These are phyloP conservation scores for Apamea crenata DNA, from an alignment of 2,888 invertebrate genomes.

Conservation along the genomic window DNA sequence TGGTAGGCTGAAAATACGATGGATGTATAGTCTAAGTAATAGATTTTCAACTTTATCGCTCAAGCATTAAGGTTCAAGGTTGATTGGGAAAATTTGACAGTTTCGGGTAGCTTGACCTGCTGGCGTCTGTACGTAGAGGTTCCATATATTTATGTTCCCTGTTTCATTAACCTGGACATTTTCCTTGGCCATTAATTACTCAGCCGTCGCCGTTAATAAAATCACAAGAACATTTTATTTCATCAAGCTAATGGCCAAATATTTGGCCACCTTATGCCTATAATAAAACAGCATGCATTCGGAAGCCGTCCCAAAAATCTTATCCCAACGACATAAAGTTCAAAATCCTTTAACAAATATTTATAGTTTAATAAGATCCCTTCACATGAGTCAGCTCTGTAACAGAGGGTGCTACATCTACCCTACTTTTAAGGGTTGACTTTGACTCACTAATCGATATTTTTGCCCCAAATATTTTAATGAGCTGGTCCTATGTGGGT, in stretches of 20 bases:
- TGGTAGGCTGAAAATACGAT: not conserved
- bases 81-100: too few relatives aligned
- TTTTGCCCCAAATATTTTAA: slow-evolving; percentile 75
- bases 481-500: slow-evolving; percentile 69
- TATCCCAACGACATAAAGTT: slow-evolving; percentile 58
- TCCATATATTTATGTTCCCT: not conserved
- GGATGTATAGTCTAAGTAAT: too few relatives aligned
- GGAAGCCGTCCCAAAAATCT: slow-evolving; percentile 44
- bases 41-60: too few relatives aligned
- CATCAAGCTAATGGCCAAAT: slow-evolving; percentile 84
- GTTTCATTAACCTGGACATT: slow-evolving; percentile 43
- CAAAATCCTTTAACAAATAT: slow-evolving; percentile 56
- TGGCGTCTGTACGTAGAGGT: not conserved
- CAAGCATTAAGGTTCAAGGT: too few relatives aligned
- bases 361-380: slow-evolving; percentile 63
- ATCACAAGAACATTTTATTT: slow-evolving; percentile 68
- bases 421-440: slow-evolving; percentile 77
- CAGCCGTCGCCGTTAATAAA: slow-evolving; percentile 60
- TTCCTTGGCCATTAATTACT: slow-evolving; percentile 38
- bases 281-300: slow-evolving; percentile 72
- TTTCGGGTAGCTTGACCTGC: too few relatives aligned
- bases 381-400: slow-evolving; percentile 78
- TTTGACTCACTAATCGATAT: slow-evolving; percentile 83
- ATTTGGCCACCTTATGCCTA: slow-evolving; percentile 75
- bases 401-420: slow-evolving; percentile 76